A percentile compares a stretch with the other conserved stretches of the same genome.
Evolutionary conservation across 2,113 vertebrate species (phyloP).

Genomic region (Epinephelus moara): DNA sequence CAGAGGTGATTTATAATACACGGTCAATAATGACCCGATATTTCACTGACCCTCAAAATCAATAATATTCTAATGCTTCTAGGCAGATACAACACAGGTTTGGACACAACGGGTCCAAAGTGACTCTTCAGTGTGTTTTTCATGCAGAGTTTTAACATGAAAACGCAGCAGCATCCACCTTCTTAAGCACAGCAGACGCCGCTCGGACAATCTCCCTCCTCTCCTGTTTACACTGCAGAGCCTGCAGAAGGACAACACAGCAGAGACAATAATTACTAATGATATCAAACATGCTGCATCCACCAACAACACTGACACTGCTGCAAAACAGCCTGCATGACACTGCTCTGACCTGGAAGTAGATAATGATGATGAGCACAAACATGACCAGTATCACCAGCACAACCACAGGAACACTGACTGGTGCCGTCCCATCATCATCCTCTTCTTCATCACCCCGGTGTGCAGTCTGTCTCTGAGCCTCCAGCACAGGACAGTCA

Average conservation of each 20-base stretch:
- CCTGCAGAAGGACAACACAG: conserved; percentile 23
- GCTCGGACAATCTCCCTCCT: not conserved
- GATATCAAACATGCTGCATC: not conserved
- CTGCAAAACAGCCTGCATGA: too few relatives aligned
- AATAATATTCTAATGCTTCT: not conserved
- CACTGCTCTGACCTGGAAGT: conserved; percentile 58
- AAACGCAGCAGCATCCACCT: conserved; percentile 26
- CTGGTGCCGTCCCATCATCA: not conserved
- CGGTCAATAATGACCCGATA: not conserved
- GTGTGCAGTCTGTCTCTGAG: not conserved
- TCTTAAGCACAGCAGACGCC: not conserved
- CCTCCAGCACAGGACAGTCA: not conserved
- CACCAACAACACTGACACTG: too few relatives aligned
- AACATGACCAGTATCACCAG: conserved; percentile 41
- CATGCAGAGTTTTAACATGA: not conserved
- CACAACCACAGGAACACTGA: conserved; percentile 45
- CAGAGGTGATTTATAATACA: conserved; percentile 13
- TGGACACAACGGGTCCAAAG: not conserved
- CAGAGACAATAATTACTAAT: too few relatives aligned
- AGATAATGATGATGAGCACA: conserved; percentile 57
- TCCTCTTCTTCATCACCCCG: not conserved
- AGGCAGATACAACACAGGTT: not conserved
- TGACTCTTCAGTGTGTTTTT: not conserved
- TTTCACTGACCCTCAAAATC: not conserved
- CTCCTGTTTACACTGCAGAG: conserved; percentile 14